A percentile compares a stretch with the other conserved stretches of the same genome.
Conservation (phyloP, 2,113 vertebrate genomes). For the Bostrychus sinensis region DNA sequence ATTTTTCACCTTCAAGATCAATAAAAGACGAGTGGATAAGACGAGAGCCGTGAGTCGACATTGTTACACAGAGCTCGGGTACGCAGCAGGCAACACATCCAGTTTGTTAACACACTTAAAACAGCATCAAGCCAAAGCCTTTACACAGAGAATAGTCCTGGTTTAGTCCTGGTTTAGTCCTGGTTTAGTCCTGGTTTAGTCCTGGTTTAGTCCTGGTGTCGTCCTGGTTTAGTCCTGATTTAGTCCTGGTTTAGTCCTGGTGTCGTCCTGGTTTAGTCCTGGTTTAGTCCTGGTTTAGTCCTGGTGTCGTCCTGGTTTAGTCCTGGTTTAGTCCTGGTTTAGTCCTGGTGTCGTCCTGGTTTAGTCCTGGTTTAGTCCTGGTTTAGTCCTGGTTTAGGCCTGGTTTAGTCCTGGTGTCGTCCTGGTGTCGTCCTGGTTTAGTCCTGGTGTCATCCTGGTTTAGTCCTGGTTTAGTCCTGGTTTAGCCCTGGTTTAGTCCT, state of each 20-base stretch:
- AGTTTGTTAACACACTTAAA: too few species aligned
- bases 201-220: background rate
- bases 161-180: background rate
- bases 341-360: background rate
- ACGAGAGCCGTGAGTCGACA: too few species aligned
- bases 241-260: background rate
- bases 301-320: background rate
- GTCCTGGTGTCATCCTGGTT: too few species aligned
- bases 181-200: background rate
- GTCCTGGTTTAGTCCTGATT: background rate
- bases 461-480: too few species aligned
- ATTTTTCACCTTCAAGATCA: too few species aligned
- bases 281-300: background rate
- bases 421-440: too few species aligned
- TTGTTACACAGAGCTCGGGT: too few species aligned
- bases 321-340: background rate
- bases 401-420: background rate
- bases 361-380: background rate
- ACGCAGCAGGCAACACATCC: too few species aligned
- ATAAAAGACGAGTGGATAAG: too few species aligned
- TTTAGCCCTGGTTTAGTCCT: too few species aligned
- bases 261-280: background rate
- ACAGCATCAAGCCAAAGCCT: too few species aligned
- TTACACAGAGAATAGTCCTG: too few species aligned
- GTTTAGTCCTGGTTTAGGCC: background rate